Percentiles rank a stretch among this genome's conserved stretches.
phyloP scores from a whole-genome alignment of 23 tunicate species.

The Oikopleura vanhoeffeni region DNA sequence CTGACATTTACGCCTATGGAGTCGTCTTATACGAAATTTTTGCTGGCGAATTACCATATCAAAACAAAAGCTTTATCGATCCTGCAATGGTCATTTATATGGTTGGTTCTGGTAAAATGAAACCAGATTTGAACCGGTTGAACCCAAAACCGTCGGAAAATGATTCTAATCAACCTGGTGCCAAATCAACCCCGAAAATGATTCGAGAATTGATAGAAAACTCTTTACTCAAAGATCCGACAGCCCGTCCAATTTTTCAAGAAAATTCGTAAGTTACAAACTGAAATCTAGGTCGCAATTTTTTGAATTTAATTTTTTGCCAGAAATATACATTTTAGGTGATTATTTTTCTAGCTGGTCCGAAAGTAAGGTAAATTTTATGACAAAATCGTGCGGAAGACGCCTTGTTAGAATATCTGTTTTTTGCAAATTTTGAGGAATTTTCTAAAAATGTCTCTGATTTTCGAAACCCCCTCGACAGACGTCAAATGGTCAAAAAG shows the following conservation, averaged over 20 bases:
- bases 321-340: too few relatives aligned
- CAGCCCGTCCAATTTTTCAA: neutral
- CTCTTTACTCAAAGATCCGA: neutral
- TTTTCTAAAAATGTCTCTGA: too few relatives aligned
- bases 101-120: neutral
- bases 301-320: too few relatives aligned
- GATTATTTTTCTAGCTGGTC: too few relatives aligned
- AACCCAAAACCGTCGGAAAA: neutral
- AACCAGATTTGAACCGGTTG: neutral
- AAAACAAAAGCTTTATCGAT: neutral
- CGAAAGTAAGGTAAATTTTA: too few relatives aligned
- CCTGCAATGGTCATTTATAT: neutral
- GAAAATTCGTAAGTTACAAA: too few relatives aligned
- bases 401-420: too few relatives aligned
- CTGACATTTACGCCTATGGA: neutral
- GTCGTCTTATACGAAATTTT: neutral
- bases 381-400: too few relatives aligned
- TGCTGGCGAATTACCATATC: neutral
- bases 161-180: neutral
- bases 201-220: neutral
- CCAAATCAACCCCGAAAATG: neutral
- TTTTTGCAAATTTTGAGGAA: too few relatives aligned
- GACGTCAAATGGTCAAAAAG: too few relatives aligned
- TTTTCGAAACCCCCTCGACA: too few relatives aligned
- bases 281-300: too few relatives aligned